Base-by-base conservation (phyloP, 2,888 invertebrate species). In the Melieria picta region DNA sequence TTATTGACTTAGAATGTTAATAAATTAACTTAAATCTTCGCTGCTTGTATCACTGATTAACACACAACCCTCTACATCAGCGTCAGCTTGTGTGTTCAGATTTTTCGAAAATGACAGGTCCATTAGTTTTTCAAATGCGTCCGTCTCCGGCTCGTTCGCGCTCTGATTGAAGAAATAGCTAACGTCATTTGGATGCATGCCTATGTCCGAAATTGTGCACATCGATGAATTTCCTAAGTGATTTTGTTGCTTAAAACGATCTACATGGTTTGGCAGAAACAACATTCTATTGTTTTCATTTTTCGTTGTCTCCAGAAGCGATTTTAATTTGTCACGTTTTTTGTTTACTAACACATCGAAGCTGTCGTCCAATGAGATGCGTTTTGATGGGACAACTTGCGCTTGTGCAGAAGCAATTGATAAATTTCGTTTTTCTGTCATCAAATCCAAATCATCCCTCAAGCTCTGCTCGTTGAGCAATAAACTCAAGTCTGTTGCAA, bases 61-160 rank as follows among this genome's bases (percentile, higher is more conserved):
- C 46, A 74, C 50, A 45, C 66, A 61, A 48, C 69, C 69, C 13
- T 71, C 60, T 56, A 63, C 45, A 43, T 60, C 50, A 30, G 60
- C 61, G 3, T 57, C 10, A 42, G 48, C 46, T 55, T 48, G 13
- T 50, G 47, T 10, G 48, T 9, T 68, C 16, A 64, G 4, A 52
- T 74, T 56, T 58, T 74, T 75, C 48, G 60, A 56, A 52, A 77
- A 76, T 72, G 87, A 88, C 69, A 84, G 80, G 69, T 89, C 88
- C 74, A 91, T 82, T 4, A 91, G 89, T 79, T 89, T 88, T 83
- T 92, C 91, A 80, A 92, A 92, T 10, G 89, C 88, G 82, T 92
- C 91, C n/a, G 87, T 88, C 82, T 92, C 91, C n/a, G 87, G 88
- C 61, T 86, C 87, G 66, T 87, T 76, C 76, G 86, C 89, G 78